phyloP scores from a whole-genome alignment of 2,113 vertebrate species.

The Antennarius striatus region DNA sequence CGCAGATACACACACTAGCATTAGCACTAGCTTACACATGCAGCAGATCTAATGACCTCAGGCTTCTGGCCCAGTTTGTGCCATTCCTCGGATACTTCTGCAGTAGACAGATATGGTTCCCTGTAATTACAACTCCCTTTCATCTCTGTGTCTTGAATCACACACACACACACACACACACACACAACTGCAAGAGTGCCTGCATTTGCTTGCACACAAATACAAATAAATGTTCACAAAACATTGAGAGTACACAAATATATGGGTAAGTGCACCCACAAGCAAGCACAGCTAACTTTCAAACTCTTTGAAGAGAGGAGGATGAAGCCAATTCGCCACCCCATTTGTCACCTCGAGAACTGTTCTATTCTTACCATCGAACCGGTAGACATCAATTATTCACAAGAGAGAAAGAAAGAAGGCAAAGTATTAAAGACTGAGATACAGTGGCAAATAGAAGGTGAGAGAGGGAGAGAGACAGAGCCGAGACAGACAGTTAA shows the following conservation, averaged over 20 bases:
- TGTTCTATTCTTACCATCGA: slow-evolving; percentile 80
- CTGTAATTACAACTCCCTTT: slow-evolving; percentile 80
- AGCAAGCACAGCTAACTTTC: slow-evolving; percentile 57
- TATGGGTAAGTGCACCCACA: slow-evolving; percentile 24
- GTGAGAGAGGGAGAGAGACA: slow-evolving; percentile 22
- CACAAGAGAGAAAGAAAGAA: slow-evolving; percentile 67
- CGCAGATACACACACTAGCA: slow-evolving; percentile 6
- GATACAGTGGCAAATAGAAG: slow-evolving; percentile 60
- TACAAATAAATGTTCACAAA: slow-evolving; percentile 28
- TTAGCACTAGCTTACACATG: slow-evolving; percentile 23
- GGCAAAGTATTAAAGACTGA: slow-evolving; percentile 64
- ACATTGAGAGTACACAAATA: slow-evolving; percentile 37
- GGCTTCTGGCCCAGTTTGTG: slow-evolving; percentile 78
- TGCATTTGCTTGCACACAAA: slow-evolving; percentile 31
- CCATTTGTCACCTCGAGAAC: slow-evolving; percentile 79
- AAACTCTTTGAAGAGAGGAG: slow-evolving; percentile 73
- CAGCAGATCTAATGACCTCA: slow-evolving; percentile 74
- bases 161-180: slow-evolving; percentile 64
- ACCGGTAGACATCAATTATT: slow-evolving; percentile 82
- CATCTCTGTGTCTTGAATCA: slow-evolving; percentile 74
- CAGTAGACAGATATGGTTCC: slow-evolving; percentile 77
- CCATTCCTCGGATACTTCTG: slow-evolving; percentile 80
- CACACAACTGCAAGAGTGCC: slow-evolving; percentile 43
- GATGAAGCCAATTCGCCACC: slow-evolving; percentile 57
- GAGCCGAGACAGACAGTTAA: slow-evolving; percentile 7